Evolutionary conservation across 2,888 invertebrate species (phyloP), one percentile per base, ranked within the genome.

Genomic region (Watsonalla binaria): DNA sequence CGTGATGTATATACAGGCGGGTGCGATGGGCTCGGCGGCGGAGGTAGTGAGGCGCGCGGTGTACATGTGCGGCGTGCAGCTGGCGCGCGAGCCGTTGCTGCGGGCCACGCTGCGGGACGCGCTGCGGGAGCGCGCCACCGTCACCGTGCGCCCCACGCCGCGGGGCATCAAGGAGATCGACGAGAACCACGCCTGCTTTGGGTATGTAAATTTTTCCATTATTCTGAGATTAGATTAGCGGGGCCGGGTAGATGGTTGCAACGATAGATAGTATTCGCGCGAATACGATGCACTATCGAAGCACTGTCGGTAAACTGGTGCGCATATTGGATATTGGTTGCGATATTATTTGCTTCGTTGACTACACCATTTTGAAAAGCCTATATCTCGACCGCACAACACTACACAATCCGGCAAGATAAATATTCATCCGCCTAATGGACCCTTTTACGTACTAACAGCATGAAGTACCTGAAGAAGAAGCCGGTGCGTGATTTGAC

Each of bases 121-220:
- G 47, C 96, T 96, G 80, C 95, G 96, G 70, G 98, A 98, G 78
- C 92, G 97, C 9, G 98, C 98, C 5, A 96, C 96, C 61, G 80
- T 99, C 56, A 92, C 92, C 57, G 94, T 96, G 0, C 80, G 82
- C 0, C 98, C 99, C 0, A 99, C 99, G 0, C 96, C 96, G 74
- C 95, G 96, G 63, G 99, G 99, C 0, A 76, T 95, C 45, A 98
- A 98, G 84, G 96, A 97, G 72, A 98, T 99, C 60, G 99, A 99
- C 78, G 99, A 99, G 86, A 94, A 95, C 63, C 98, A 99, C 82
- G 92, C 95, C 0, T 95, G 96, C 66, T 97, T 93, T 76, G 91
- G 91, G 93, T 92, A 67, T 63, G 64, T 51, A 47, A 15, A 6
- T 47, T 63, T 56, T n/a, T 9, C 9, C 48, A 15, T 34, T 9